Percentiles rank a stretch among this genome's conserved stretches.
These are phyloP conservation scores for Capreolus pygargus DNA, from an alignment of 2,113 vertebrate species.

Conservation along the genomic window DNA sequence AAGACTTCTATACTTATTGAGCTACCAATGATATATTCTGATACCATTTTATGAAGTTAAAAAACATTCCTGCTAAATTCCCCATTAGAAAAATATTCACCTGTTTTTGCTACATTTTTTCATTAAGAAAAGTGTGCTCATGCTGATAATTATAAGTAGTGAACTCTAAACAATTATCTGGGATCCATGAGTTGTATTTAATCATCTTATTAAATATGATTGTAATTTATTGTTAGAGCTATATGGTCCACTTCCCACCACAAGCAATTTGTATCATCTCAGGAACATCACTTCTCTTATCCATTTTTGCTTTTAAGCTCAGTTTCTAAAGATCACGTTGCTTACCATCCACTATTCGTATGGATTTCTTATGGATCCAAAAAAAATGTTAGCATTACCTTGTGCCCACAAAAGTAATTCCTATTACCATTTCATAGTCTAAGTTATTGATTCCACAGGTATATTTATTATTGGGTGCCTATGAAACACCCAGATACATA, in stretches of 20 bases:
- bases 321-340: neutral
- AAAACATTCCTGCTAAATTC: neutral
- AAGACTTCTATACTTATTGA: conserved; percentile 4
- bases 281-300: neutral
- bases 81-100: neutral
- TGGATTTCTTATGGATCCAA: neutral
- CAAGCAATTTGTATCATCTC: neutral
- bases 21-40: neutral
- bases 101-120: neutral
- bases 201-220: neutral
- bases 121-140: neutral
- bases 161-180: neutral
- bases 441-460: neutral
- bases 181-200: neutral
- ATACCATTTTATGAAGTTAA: neutral
- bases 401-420: neutral
- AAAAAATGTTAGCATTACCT: neutral
- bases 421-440: neutral
- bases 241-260: neutral
- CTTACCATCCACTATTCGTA: neutral
- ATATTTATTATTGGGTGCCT: neutral
- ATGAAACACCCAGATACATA: neutral
- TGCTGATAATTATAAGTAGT: neutral
- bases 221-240: neutral
- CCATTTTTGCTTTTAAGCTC: neutral